These are phyloP conservation scores for Pachypsylla venusta DNA, from an alignment of 1,140 invertebrate species.

Conservation along the genomic window DNA sequence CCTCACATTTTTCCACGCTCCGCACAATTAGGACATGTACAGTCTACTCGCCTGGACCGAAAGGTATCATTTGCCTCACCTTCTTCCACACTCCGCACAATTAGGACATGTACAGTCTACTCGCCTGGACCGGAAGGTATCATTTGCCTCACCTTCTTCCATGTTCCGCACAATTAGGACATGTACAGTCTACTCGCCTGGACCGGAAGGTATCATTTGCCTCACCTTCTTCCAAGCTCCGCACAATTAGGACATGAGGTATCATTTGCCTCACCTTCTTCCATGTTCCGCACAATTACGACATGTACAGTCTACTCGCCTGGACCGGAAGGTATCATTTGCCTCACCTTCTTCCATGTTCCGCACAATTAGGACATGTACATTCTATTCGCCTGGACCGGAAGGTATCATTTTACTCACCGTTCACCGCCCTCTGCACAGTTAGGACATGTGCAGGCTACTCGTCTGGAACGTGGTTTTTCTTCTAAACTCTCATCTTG, in stretches of 20 bases:
- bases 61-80: constrained; percentile 34
- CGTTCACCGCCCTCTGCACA: constrained; percentile 80
- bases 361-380: no score
- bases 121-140: constrained; percentile 46
- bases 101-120: constrained; percentile 96
- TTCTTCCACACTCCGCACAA: constrained; percentile 77
- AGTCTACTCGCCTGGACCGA: constrained; percentile 70
- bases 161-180: constrained; percentile 87
- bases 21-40: constrained; percentile 92
- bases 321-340: no score
- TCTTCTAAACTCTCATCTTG: constrained; percentile 25
- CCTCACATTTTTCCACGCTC: constrained; percentile 64
- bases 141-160: constrained; percentile 47
- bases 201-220: constrained; percentile 37
- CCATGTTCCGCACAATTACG: no score
- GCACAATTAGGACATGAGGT: no score
- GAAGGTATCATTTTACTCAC: constrained; percentile 31
- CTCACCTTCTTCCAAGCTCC: constrained; percentile 24
- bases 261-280: no score
- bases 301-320: no score
- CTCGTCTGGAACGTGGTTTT: constrained; percentile 50
- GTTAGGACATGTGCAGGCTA: constrained; percentile 94
- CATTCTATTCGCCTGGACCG: no score
- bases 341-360: no score
- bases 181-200: constrained; percentile 83